Conservation (phyloP, 2,113 vertebrate genomes). For the Lipotes vexillifer region DNA sequence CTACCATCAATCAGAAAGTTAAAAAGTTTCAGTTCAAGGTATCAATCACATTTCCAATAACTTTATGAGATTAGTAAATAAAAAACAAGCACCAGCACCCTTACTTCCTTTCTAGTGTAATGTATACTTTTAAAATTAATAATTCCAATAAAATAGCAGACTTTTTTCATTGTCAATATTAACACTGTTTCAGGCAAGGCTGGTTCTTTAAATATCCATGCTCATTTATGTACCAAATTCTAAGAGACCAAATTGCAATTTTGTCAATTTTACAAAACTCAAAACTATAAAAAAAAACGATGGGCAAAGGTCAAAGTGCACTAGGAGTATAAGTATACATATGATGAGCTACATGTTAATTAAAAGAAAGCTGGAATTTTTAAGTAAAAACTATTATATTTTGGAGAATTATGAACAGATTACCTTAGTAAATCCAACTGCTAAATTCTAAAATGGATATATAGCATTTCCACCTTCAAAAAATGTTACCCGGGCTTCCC, state of each 20-base stretch:
- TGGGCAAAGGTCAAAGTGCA: not conserved
- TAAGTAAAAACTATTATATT: constrained; percentile 18
- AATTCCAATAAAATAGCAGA: not conserved
- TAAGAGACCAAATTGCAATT: not conserved
- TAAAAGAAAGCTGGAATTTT: not conserved
- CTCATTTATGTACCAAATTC: not conserved
- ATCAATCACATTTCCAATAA: not conserved
- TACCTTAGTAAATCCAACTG: not conserved
- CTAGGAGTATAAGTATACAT: not conserved
- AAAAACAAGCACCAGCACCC: not conserved
- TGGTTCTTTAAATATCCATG: not conserved
- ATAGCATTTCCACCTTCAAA: not conserved
- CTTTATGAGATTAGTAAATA: constrained; percentile 8
- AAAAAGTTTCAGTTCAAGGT: not conserved
- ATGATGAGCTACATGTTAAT: constrained; percentile 24
- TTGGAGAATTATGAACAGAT: constrained; percentile 6
- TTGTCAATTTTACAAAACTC: constrained; percentile 1
- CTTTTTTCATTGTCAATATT: not conserved
- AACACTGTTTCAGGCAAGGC: not conserved
- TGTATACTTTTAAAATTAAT: not conserved
- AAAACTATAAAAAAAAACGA: not conserved
- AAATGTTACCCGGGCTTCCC: not conserved
- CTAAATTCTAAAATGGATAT: constrained; percentile 8
- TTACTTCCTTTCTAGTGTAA: not conserved
- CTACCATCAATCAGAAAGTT: constrained; percentile 4